Base-by-base conservation (phyloP, 2,797 vertebrate species). In the Natrix natrix region DNA sequence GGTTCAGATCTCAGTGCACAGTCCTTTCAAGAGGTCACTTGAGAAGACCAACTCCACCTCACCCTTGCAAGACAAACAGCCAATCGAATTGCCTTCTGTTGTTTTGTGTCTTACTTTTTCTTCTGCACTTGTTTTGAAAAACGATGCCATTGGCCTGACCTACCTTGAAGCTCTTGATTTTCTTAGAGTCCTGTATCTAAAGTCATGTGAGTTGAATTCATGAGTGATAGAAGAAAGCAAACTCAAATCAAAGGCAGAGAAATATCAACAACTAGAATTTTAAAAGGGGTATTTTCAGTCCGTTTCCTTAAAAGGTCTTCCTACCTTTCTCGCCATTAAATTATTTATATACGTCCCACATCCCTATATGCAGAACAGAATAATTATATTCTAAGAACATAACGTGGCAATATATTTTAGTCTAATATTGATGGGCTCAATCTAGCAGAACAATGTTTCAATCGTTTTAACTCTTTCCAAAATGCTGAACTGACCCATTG, bases 151-250 rank as follows among this genome's bases (percentile, higher is more conserved):
- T 52, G 52, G 61, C 37, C 28, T 48, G 78, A 28, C 60, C 59
- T 69, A 86, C 26, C 89, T 37, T 37, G 91, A 87, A 90, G 90
- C 60, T 86, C 60, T 32, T 37, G 78, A 78, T 69, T 66, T 86
- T 87, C 59, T 52, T 87, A 59, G 54, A 90, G 56, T 69, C 60
- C 26, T n/a, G 3, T 57, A 92, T 60, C 48, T 60, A 48, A 87
- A 60, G 20, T 52, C 26, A n/a, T 86, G 5, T 69, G 28, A 90
- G 78, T 28, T 86, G 43, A 92, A 92, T 92, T 43, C 37, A 43
- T 61, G 78, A 90, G 8, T 55, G 93, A 90, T 14, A 37, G 90
- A 92, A 92, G 93, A 69, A 92, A 87, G 69, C 91, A 87, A 90
- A 90, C 10, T 24, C 88, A 92, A 60, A 93, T 43, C 74, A 87